Evolutionary conservation across 2,797 vertebrate species (phyloP), one percentile per base, ranked within the genome.

Genomic region (Loris lydekkerianus): DNA sequence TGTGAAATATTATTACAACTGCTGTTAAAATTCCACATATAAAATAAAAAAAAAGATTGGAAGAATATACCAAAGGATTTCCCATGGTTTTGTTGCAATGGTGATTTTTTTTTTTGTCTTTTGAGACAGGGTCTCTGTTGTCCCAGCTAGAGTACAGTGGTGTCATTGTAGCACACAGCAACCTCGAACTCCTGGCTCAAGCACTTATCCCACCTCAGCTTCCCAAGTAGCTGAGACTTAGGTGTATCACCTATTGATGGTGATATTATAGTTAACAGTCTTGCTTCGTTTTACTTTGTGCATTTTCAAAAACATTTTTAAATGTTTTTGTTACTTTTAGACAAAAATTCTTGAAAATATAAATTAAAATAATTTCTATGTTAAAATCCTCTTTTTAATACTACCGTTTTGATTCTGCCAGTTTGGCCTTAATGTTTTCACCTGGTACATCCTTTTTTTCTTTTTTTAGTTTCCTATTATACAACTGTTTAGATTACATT

Each of bases 231-330:
- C 40, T 75, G 7, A 7, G 23, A 75, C 72, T 29, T 40, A 75
- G 40, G 40, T 29, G 40, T 14, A 75, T 5, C 4, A 76, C 40
- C 40, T 49, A 49, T 14, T 49, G 49, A 49, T 49, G 49, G 8
- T 37, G 14, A 67, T 73, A 73, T 15, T 84, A 34, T 70, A 27
- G 27, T 15, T 70, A 25, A 75, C 27, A 49, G 18, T 76, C 43
- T 81, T 84, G 81, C 84, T 84, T 46, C 53, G 18, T 65, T 80
- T 43, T 29, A 84, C 72, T 95, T 89, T 29, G 43, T 84, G 18
- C 18, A 88, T 77, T 83, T 20, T 78, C 37, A 81, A 63, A 86
- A 86, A 82, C 10, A 18, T 10, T 69, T 65, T 18, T 21, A 81
- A 46, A 29, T 29, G 27, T 63, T 29, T 29, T 29, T 61, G 61